Evolutionary conservation across 2,113 vertebrate genomes (phyloP).

Genomic region (Lophochroa leadbeateri): DNA sequence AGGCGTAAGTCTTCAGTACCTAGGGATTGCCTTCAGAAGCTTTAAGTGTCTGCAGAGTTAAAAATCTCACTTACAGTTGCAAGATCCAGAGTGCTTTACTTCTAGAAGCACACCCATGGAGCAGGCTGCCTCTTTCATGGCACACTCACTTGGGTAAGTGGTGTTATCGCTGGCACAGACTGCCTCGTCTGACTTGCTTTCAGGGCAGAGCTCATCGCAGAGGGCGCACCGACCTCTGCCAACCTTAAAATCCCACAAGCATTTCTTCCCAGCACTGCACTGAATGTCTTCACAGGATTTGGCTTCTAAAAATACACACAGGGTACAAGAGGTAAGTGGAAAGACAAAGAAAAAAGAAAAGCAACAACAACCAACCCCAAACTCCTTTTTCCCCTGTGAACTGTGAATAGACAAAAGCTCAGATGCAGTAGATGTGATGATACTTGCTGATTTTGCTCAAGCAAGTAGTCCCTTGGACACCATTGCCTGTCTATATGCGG

Average conservation of each 20-base stretch:
- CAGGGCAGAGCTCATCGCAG: slow-evolving; percentile 89
- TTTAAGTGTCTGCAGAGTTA: slow-evolving; percentile 75
- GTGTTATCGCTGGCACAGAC: slow-evolving; percentile 98
- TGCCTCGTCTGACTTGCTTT: slow-evolving; percentile 90
- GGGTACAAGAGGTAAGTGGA: slow-evolving; percentile 59
- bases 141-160: slow-evolving; percentile 95
- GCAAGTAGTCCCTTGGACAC: neutral
- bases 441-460: slow-evolving; percentile 5
- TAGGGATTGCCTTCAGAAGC: slow-evolving; percentile 79
- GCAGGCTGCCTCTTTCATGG: slow-evolving; percentile 97
- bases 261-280: slow-evolving; percentile 91
- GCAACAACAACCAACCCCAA: neutral
- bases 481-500: neutral
- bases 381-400: neutral
- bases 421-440: neutral
- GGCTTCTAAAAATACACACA: slow-evolving; percentile 84
- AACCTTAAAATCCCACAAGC: slow-evolving; percentile 93
- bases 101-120: slow-evolving; percentile 92
- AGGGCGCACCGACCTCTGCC: slow-evolving; percentile 91
- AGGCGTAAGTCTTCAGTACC: slow-evolving; percentile 74
- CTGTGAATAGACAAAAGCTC: neutral
- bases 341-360: neutral
- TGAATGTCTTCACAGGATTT: slow-evolving; percentile 98
- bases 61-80: slow-evolving; percentile 98
- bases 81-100: slow-evolving; percentile 97